A percentile compares a stretch with the other conserved stretches of the same genome.
Conservation (phyloP, 2,888 invertebrate species). For the Calephelis perditalis region DNA sequence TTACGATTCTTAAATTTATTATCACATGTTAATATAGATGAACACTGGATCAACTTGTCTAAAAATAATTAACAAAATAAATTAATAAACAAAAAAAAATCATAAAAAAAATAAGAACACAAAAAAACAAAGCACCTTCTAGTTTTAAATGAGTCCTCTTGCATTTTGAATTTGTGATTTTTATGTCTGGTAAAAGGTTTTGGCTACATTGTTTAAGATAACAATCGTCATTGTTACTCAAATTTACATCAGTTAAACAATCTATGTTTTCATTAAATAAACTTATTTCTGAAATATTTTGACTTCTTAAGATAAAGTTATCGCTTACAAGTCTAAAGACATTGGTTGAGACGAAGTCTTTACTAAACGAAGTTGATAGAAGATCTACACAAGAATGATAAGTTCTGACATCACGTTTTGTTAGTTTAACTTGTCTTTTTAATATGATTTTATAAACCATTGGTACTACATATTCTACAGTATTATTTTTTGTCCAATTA, state of each 20-base stretch:
- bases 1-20: background rate
- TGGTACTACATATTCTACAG: conserved; percentile 55
- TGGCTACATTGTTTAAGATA: background rate
- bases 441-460: conserved; percentile 59
- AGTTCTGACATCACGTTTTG: conserved; percentile 36
- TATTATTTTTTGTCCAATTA: conserved; percentile 45
- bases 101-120: background rate
- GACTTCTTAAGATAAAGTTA: conserved; percentile 39
- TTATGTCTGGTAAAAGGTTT: background rate
- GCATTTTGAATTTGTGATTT: background rate
- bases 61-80: background rate
- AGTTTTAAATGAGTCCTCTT: background rate
- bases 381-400: conserved; percentile 66
- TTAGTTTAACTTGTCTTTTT: conserved; percentile 36
- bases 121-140: background rate
- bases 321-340: conserved; percentile 49
- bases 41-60: background rate
- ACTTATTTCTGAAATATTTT: conserved; percentile 22
- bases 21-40: background rate
- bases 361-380: conserved; percentile 34
- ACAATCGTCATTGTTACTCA: background rate
- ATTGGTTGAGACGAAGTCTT: conserved; percentile 40
- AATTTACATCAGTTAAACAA: background rate
- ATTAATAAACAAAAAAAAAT: background rate
- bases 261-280: conserved; percentile 17